phyloP scores from a whole-genome alignment of 1,140 invertebrate genomes.

The Aphis gossypii region DNA sequence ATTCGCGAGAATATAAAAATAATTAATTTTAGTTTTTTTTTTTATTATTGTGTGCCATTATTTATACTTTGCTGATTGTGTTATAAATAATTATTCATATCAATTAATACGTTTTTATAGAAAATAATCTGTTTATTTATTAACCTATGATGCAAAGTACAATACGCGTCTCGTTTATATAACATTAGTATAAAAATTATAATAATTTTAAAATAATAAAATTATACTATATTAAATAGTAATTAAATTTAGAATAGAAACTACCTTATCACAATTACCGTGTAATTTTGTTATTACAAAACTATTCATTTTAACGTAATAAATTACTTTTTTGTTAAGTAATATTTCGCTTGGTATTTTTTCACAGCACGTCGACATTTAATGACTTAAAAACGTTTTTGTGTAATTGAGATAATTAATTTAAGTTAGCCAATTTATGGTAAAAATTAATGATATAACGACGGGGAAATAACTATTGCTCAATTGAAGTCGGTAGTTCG shows the following conservation, averaged over 20 bases:
- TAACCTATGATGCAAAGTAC: not conserved
- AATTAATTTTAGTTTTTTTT: not conserved
- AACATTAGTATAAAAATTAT: not conserved
- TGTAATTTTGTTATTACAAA: conserved; percentile 34
- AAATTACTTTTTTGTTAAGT: not conserved
- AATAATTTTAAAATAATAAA: conserved; percentile 7
- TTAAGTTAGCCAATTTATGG: not conserved
- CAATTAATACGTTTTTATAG: conserved; percentile 14
- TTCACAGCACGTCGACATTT: not conserved
- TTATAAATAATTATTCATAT: conserved; percentile 31
- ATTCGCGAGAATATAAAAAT: not conserved
- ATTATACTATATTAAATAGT: not conserved
- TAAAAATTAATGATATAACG: not conserved
- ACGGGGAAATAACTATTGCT: not conserved
- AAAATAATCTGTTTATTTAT: not conserved
- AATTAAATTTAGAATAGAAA: conserved; percentile 17
- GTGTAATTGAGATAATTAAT: not conserved
- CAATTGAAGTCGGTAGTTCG: not conserved
- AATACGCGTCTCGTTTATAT: not conserved
- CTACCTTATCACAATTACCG: not conserved
- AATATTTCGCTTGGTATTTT: not conserved
- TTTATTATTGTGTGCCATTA: not conserved
- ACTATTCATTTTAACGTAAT: not conserved
- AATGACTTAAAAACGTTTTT: not conserved
- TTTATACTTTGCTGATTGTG: not conserved